A percentile compares a stretch with the other conserved stretches of the same genome.
Evolutionary conservation across 1,140 invertebrate genomes (phyloP).

Genomic region (Nebria ingens): DNA sequence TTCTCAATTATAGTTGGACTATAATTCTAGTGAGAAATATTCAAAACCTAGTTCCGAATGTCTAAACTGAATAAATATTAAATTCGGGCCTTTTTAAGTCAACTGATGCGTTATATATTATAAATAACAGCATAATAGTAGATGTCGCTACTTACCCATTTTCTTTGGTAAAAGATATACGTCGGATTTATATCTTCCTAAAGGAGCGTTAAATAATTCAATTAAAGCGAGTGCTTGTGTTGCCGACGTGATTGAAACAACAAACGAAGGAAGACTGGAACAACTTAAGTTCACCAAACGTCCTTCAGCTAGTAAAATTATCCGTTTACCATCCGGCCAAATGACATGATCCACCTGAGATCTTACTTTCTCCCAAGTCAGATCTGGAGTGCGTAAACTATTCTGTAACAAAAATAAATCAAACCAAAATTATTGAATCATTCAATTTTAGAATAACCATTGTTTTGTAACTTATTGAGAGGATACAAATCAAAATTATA

Average conservation of each 20-base stretch:
- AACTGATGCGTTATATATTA: too few species aligned
- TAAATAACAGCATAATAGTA: background rate
- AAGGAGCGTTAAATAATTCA: conserved; percentile 91
- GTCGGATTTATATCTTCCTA: conserved; percentile 90
- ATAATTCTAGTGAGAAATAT: too few species aligned
- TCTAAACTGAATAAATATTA: too few species aligned
- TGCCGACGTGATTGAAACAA: conserved; percentile 89
- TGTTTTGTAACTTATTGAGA: too few species aligned
- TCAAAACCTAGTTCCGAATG: too few species aligned
- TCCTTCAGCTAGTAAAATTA: conserved; percentile 89
- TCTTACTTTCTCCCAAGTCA: conserved; percentile 95
- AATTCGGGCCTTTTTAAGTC: too few species aligned
- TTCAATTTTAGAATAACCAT: too few species aligned
- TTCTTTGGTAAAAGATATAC: conserved; percentile 97
- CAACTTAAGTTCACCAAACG: conserved; percentile 92
- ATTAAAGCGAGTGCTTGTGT: conserved; percentile 93
- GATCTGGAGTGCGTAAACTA: conserved; percentile 81
- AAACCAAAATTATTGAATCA: background rate
- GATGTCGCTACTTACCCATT: conserved; percentile 61
- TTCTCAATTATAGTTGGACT: too few species aligned
- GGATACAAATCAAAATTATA: too few species aligned
- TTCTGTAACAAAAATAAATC: conserved; percentile 49
- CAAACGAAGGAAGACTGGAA: conserved; percentile 94
- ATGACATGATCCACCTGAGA: conserved; percentile 97
- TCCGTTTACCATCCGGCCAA: conserved; percentile 87